phyloP scores from a whole-genome alignment of 2,888 invertebrate species.

The Disparrhopalites patrizii region DNA sequence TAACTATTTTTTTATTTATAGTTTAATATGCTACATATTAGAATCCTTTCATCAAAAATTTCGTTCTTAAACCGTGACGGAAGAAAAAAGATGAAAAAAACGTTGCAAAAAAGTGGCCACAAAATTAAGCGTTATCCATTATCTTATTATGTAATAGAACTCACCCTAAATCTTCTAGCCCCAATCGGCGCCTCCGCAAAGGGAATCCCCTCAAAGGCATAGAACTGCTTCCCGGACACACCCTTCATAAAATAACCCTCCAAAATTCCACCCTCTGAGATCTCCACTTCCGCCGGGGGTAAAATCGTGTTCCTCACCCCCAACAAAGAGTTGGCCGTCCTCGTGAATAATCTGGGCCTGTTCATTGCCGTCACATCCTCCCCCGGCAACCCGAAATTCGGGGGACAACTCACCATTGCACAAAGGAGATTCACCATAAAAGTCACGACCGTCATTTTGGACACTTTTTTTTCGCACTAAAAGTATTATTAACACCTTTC shows the following conservation, averaged over 20 bases:
- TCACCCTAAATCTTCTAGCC: background rate
- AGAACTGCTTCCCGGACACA: constrained; percentile 2
- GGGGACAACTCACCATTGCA: background rate
- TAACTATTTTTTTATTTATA: no score
- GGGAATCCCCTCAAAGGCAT: constrained; percentile 14
- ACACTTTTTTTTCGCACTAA: background rate
- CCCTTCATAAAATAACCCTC: constrained; percentile 13
- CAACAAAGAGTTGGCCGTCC: background rate
- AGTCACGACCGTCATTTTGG: background rate
- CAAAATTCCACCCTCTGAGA: background rate
- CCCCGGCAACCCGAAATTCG: constrained; percentile 10
- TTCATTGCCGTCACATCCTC: background rate
- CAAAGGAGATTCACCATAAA: constrained; percentile 8
- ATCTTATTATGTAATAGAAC: no score
- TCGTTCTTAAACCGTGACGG: no score
- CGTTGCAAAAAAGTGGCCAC: no score
- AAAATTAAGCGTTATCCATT: no score
- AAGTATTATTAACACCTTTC: no score
- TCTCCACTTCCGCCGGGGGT: background rate
- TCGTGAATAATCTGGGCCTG: background rate
- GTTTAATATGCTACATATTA: no score
- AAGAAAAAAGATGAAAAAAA: no score
- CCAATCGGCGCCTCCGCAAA: constrained; percentile 14
- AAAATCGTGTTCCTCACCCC: background rate
- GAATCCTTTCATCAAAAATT: no score